These are phyloP conservation scores for Camponotus floridanus DNA, from an alignment of 1,140 invertebrate species.

Conservation along the genomic window DNA sequence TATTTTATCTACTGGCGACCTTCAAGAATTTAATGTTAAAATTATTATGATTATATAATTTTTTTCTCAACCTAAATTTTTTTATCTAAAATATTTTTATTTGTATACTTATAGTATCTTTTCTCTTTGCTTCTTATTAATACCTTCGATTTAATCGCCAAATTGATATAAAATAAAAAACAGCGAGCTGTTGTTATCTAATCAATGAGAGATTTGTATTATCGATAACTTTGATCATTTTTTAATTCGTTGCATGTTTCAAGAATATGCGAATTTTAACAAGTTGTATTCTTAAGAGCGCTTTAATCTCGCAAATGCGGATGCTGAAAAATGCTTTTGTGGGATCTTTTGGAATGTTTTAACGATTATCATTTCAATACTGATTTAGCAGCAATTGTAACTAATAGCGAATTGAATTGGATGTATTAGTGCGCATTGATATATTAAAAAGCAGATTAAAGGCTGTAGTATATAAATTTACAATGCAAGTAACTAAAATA, in stretches of 20 bases:
- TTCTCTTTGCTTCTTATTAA: conserved; percentile 16
- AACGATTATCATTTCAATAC: conserved; percentile 45
- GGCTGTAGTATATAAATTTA: too few species aligned
- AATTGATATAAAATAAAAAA: conserved; percentile 11
- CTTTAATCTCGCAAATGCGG: neutral
- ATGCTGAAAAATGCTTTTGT: neutral
- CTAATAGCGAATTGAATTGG: conserved; percentile 51
- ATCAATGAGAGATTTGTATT: conserved; percentile 7
- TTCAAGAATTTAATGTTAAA: too few species aligned
- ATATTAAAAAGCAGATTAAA: too few species aligned
- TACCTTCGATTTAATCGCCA: neutral
- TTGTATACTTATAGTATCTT: neutral
- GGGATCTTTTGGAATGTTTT: conserved; percentile 23
- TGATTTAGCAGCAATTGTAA: conserved; percentile 70
- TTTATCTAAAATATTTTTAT: neutral
- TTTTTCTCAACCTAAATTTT: neutral
- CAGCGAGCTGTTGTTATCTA: conserved; percentile 1
- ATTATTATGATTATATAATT: neutral
- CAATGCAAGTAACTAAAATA: too few species aligned
- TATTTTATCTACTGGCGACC: too few species aligned
- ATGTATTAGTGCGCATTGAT: too few species aligned
- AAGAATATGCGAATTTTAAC: neutral
- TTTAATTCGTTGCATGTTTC: neutral
- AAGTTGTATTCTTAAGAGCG: neutral
- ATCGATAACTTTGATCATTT: neutral